These are phyloP conservation scores for Falco novaeseelandiae DNA, from an alignment of 2,797 vertebrate species.

Conservation along the genomic window DNA sequence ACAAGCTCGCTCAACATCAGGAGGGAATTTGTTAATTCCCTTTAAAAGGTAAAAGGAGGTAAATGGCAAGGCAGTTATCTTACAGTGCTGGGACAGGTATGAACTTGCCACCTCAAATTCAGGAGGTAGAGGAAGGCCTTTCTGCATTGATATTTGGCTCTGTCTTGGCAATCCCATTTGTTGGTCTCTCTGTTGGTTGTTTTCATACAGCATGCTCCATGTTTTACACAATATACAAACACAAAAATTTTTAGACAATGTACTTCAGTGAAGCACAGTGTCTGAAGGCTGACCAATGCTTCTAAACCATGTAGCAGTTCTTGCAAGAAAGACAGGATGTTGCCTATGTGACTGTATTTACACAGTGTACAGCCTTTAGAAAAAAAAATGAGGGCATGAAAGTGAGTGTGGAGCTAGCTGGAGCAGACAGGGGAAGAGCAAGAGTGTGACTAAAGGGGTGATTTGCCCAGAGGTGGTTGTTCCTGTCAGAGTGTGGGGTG, in stretches of 20 bases:
- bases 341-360: background rate
- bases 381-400: background rate
- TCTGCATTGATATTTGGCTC: background rate
- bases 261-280: background rate
- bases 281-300: background rate
- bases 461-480: background rate
- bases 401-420: background rate
- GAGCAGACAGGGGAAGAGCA: background rate
- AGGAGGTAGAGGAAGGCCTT: background rate
- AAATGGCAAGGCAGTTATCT: background rate
- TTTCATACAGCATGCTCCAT: background rate
- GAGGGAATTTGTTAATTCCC: background rate
- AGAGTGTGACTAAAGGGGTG: background rate
- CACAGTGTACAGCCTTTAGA: background rate
- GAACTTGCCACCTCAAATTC: background rate
- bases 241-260: too few species aligned
- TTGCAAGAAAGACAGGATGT: background rate
- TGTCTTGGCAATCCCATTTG: background rate
- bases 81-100: background rate
- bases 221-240: background rate
- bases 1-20: background rate
- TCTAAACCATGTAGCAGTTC: background rate
- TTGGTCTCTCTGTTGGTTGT: background rate
- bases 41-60: background rate
- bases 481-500: background rate